phyloP scores from a whole-genome alignment of 2,888 invertebrate genomes.

The Lydus trimaculatus region DNA sequence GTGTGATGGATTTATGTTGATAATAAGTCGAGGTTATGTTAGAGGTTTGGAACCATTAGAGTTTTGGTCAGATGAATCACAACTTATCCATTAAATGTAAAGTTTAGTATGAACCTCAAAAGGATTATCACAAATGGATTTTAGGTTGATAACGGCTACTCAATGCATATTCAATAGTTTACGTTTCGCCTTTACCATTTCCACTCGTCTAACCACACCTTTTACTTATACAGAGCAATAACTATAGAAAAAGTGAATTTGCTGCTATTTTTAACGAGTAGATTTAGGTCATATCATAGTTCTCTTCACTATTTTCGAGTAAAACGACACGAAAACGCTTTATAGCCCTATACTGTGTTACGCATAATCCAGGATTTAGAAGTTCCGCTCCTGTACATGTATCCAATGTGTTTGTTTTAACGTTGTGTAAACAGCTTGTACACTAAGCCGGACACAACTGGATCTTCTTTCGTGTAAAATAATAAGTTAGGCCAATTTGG shows the following conservation, averaged over 20 bases:
- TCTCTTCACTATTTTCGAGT: background rate
- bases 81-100: constrained; percentile 50
- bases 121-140: constrained; percentile 54
- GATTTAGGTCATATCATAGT: no score
- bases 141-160: constrained; percentile 37
- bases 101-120: constrained; percentile 46
- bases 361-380: constrained; percentile 40
- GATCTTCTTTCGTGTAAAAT: background rate
- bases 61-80: constrained; percentile 39
- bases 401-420: constrained; percentile 22
- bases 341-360: constrained; percentile 35
- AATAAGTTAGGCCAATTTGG: background rate
- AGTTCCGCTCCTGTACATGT: constrained; percentile 35
- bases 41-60: constrained; percentile 34
- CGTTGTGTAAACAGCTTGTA: constrained; percentile 29
- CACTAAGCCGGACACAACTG: constrained; percentile 14
- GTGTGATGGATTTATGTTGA: constrained; percentile 17
- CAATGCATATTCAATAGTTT: constrained; percentile 51
- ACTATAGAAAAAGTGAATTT: no score
- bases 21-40: constrained; percentile 25
- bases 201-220: constrained; percentile 31
- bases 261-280: no score
- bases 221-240: background rate
- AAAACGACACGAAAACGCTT: background rate
- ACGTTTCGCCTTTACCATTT: constrained; percentile 40